Evolutionary conservation across 2,113 vertebrate species (phyloP).

Genomic region (Psammodynastes pulverulentus): DNA sequence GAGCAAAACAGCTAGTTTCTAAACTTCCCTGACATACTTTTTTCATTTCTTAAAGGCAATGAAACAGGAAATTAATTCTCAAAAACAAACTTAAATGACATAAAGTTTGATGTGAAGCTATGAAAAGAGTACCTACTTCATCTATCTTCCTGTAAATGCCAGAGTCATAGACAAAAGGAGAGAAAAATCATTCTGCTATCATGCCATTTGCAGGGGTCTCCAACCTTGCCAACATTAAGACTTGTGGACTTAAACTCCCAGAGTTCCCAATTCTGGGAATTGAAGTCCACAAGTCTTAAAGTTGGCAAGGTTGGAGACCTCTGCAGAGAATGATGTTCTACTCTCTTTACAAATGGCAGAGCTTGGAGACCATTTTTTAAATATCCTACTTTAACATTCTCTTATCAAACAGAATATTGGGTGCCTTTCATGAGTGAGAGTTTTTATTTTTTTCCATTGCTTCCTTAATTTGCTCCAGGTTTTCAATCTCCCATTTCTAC

Average conservation of each 20-base stretch:
- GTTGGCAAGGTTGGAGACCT: too few species aligned
- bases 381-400: neutral
- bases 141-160: neutral
- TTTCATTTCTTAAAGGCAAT: constrained; percentile 51
- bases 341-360: neutral
- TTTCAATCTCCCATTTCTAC: neutral
- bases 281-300: too few species aligned
- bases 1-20: constrained; percentile 60
- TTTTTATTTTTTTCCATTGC: too few species aligned
- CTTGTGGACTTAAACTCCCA: too few species aligned
- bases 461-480: neutral
- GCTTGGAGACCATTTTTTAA: neutral
- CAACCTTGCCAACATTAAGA: too few species aligned
- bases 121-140: neutral
- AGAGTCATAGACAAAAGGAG: neutral
- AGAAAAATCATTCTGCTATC: neutral
- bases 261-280: too few species aligned
- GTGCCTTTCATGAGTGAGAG: neutral
- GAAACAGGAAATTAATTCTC: constrained; percentile 60
- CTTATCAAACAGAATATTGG: neutral
- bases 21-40: constrained; percentile 53
- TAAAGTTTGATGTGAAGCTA: constrained; percentile 32
- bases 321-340: neutral
- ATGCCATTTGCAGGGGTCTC: too few species aligned
- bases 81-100: constrained; percentile 56